Conservation (phyloP, 2,113 vertebrate species). For the Calyptomena viridis region DNA sequence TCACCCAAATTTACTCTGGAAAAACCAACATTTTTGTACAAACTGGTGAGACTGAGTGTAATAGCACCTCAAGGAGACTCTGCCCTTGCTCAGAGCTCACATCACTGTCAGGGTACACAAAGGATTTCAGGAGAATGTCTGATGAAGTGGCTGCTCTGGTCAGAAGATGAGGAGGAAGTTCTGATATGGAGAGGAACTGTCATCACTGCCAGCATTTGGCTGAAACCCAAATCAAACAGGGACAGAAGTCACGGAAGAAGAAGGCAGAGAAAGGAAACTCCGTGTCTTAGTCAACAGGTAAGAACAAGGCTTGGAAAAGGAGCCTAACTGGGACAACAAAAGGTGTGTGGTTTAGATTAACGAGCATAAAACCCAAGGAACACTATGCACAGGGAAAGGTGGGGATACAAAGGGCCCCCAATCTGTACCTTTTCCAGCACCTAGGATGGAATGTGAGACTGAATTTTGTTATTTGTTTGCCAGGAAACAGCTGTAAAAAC, state of each 20-base stretch:
- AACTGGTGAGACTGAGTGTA: not conserved
- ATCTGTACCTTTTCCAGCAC: not conserved
- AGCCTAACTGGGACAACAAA: not conserved
- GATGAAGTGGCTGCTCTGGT: not conserved
- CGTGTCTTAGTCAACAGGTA: not conserved
- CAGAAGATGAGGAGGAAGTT: not conserved
- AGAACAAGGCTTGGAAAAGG: not conserved
- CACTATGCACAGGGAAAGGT: not conserved
- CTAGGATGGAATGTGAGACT: not conserved
- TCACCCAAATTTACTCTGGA: not conserved
- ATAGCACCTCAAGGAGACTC: slow-evolving; percentile 26
- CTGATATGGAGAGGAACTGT: not conserved
- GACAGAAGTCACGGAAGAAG: not conserved
- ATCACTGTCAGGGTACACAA: not conserved
- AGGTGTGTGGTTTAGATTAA: not conserved
- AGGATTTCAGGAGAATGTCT: not conserved
- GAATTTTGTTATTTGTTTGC: slow-evolving; percentile 3
- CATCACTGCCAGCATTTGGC: not conserved
- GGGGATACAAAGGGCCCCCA: not conserved
- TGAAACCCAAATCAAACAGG: not conserved
- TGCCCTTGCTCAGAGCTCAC: slow-evolving; percentile 9
- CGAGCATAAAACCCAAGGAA: not conserved
- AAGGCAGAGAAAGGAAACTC: not conserved
- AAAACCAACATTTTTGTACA: not conserved
- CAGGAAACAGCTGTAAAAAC: slow-evolving; percentile 13